A percentile compares a stretch with the other conserved stretches of the same genome.
phyloP scores from a whole-genome alignment of 1,140 invertebrate genomes.

The Goniozus legneri region DNA sequence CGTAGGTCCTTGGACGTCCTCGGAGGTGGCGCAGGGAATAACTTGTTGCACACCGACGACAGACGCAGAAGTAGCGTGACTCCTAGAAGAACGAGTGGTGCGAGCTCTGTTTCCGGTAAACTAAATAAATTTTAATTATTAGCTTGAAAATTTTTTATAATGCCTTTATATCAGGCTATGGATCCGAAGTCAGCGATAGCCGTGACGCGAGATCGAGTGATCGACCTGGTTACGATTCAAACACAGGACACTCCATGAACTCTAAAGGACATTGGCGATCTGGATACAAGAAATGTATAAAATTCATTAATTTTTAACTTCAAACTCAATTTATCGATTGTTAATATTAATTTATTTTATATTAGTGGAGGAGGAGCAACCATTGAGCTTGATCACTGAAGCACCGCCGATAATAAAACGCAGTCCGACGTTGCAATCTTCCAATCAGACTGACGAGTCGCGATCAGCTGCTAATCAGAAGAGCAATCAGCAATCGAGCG shows the following conservation, averaged over 20 bases:
- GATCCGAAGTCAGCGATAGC: conserved; percentile 70
- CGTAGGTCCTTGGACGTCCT: conserved; percentile 48
- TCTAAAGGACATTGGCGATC: conserved; percentile 58
- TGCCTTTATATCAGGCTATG: conserved; percentile 58
- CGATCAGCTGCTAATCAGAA: neutral
- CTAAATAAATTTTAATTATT: neutral
- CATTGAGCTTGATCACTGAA: conserved; percentile 36
- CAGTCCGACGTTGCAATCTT: conserved; percentile 36
- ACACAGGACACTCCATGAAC: conserved; percentile 20
- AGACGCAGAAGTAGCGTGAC: conserved; percentile 50
- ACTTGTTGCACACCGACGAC: conserved; percentile 49
- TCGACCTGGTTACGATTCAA: conserved; percentile 47
- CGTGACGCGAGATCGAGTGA: conserved; percentile 57
- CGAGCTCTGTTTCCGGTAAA: conserved; percentile 68
- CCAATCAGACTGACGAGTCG: conserved; percentile 19
- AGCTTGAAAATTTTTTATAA: neutral
- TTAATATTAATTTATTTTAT: neutral
- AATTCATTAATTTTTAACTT: conserved; percentile 2
- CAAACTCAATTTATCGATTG: neutral
- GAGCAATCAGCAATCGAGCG: neutral
- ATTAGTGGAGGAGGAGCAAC: conserved; percentile 56
- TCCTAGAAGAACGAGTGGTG: conserved; percentile 59
- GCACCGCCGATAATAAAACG: conserved; percentile 36
- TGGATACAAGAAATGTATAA: conserved; percentile 61
- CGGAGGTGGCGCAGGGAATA: conserved; percentile 33